Base-by-base conservation (phyloP, 2,888 invertebrate genomes). In the Chouioia cunea region DNA sequence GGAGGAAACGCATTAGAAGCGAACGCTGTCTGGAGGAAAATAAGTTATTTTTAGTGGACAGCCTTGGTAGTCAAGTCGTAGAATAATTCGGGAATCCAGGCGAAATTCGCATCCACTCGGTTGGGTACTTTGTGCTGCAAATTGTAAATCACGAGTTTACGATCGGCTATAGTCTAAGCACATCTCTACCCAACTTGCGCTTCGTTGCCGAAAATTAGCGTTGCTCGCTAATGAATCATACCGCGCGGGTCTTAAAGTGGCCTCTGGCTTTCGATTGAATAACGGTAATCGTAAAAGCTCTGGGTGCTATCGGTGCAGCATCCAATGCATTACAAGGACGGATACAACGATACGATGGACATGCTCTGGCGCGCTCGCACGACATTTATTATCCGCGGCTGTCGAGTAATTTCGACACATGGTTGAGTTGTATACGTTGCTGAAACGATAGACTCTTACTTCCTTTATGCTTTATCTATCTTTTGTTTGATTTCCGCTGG, bases 341-440 rank as follows among this genome's bases (percentile, higher is more conserved):
- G n/a, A n/a, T n/a, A n/a, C n/a, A n/a, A n/a, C n/a, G n/a, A n/a
- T 59, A 63, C 59, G 65, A 63, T 69, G 44, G 46, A 57, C 68
- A n/a, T n/a, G 73, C 71, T 75, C 78, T 74, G 75, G 77, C 76
- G 76, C 75, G 75, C 59, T 74, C 70, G 77, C 79, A n/a, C n/a
- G 75, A 78, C 79, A 81, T 81, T 81, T 80, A 80, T 79, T 80
- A 77, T 77, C 79, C 76, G 77, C 79, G 80, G 77, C 79, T 78
- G 74, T 77, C 79, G 76, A 80, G 80, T 77, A 79, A 80, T 80
- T 80, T 79, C 77, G 65, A 65, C 76, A 64, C 76, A 63, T 74
- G 20, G n/a, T 18, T n/a, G 16, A 18, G 27, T n/a, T 20, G 77
- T 80, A 81, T 79, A 78, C 79, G 81, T 81, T 81, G 79, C 74